Conservation (phyloP, 2,113 vertebrate genomes). For the Menura novaehollandiae region DNA sequence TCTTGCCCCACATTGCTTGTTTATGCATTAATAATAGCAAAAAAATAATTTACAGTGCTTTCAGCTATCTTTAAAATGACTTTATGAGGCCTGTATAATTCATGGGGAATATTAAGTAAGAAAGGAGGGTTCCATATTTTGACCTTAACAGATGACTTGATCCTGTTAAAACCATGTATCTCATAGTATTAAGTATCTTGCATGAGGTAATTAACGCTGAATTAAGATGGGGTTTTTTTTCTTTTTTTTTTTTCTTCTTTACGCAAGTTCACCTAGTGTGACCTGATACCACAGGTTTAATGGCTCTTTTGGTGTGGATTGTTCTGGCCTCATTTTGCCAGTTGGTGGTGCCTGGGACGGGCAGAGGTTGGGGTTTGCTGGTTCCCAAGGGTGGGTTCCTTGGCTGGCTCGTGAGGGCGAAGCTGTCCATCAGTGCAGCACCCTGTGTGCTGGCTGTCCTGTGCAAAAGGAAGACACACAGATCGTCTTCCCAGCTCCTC, state of each 20-base stretch:
- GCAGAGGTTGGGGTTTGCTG: background rate
- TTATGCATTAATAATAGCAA: background rate
- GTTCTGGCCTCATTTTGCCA: background rate
- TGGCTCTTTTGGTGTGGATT: background rate
- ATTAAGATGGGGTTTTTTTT: background rate
- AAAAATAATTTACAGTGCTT: background rate
- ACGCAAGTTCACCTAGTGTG: background rate
- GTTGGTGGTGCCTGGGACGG: background rate
- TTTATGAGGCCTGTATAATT: background rate
- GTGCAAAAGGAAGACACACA: background rate
- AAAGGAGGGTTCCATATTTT: background rate
- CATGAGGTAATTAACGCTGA: background rate
- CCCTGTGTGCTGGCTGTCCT: background rate
- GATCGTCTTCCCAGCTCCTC: background rate
- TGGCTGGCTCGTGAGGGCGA: background rate
- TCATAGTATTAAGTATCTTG: background rate
- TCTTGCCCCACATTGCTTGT: background rate
- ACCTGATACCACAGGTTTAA: background rate
- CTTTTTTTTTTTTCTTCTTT: background rate
- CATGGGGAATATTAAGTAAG: background rate
- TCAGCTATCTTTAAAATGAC: background rate
- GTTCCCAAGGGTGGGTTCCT: background rate
- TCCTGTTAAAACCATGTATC: background rate
- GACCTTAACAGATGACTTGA: background rate
- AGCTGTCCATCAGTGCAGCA: background rate